Evolutionary conservation across 2,797 vertebrate genomes (phyloP).

Genomic region (Sebastes minor): DNA sequence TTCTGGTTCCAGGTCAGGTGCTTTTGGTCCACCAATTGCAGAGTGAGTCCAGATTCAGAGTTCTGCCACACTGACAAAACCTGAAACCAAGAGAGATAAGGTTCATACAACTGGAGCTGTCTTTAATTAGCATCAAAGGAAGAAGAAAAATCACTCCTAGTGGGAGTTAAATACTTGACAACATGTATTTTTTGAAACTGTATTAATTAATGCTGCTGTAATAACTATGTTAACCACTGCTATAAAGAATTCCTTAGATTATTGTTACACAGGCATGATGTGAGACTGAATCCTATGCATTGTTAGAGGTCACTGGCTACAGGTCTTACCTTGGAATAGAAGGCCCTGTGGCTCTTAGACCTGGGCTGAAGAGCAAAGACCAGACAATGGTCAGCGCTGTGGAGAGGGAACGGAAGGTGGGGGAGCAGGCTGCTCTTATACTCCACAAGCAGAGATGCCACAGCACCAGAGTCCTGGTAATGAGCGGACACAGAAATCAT

Average conservation of each 20-base stretch:
- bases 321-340: constrained; percentile 87
- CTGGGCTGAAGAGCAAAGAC: constrained; percentile 89
- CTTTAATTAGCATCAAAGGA: background rate
- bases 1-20: constrained; percentile 87
- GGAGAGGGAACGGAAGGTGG: constrained; percentile 90
- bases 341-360: constrained; percentile 89
- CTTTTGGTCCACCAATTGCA: constrained; percentile 86
- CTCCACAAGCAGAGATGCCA: constrained; percentile 88
- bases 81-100: constrained; percentile 70
- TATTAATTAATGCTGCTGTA: background rate
- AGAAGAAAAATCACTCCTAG: background rate
- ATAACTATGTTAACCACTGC: background rate
- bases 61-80: constrained; percentile 90
- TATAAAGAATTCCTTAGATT: background rate
- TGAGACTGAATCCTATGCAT: background rate
- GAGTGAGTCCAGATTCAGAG: constrained; percentile 80
- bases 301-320: background rate
- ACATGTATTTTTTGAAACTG: background rate
- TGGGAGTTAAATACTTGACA: background rate
- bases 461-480: constrained; percentile 86
- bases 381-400: constrained; percentile 82
- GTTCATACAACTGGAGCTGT: background rate
- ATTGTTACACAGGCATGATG: background rate
- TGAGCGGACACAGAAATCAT: constrained; percentile 10
- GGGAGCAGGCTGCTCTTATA: constrained; percentile 86